Evolutionary conservation across 2,113 vertebrate genomes (phyloP).

Genomic region (Calyptommatus sinebrachiatus): DNA sequence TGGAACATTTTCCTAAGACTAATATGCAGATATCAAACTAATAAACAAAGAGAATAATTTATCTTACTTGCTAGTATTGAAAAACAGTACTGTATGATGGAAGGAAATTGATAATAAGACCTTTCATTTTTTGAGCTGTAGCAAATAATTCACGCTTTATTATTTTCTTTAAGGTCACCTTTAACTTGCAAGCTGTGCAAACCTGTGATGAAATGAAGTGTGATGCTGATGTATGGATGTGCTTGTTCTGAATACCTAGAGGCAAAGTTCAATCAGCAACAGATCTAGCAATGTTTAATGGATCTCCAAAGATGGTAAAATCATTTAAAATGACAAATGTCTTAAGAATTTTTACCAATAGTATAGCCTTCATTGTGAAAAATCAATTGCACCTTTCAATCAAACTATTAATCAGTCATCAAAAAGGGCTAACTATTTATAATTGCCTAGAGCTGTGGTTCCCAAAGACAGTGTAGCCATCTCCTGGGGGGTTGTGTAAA

Average conservation of each 20-base stretch:
- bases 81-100: slow-evolving; percentile 28
- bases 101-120: slow-evolving; percentile 41
- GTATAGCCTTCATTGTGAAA: background rate
- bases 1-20: background rate
- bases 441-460: too few relatives aligned
- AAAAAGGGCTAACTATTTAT: too few relatives aligned
- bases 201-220: background rate
- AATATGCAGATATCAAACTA: slow-evolving; percentile 24
- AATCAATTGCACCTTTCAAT: background rate
- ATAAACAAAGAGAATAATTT: slow-evolving; percentile 9
- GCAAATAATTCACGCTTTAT: background rate
- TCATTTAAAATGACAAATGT: background rate
- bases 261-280: background rate
- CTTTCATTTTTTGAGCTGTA: slow-evolving; percentile 16
- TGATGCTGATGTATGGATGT: background rate
- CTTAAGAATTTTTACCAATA: background rate
- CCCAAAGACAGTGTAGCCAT: too few relatives aligned
- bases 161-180: slow-evolving; percentile 28
- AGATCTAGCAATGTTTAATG: background rate
- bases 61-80: slow-evolving; percentile 4
- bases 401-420: background rate
- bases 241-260: slow-evolving; percentile 7
- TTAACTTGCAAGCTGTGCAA: background rate
- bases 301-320: background rate
- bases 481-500: too few relatives aligned